These are phyloP conservation scores for Cheilosia vulpina DNA, from an alignment of 2,888 invertebrate genomes.

Conservation along the genomic window DNA sequence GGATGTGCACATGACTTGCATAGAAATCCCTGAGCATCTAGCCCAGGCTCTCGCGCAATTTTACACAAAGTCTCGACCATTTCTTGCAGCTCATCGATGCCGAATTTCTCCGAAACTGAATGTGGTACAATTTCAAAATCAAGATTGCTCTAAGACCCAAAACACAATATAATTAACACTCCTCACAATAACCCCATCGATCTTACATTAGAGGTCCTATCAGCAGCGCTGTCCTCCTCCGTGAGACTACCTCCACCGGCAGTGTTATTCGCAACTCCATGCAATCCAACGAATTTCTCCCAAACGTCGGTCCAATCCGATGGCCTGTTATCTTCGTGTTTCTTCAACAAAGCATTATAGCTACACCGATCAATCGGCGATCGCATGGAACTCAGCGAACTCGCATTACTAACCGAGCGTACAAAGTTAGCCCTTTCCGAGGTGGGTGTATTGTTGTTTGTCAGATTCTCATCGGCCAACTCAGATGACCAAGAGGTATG, in stretches of 20 bases:
- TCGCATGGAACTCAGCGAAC: constrained; percentile 78
- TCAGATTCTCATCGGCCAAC: constrained; percentile 58
- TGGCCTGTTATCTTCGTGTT: constrained; percentile 81
- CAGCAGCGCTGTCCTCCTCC: constrained; percentile 40
- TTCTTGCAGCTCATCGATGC: constrained; percentile 85
- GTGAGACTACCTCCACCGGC: constrained; percentile 1
- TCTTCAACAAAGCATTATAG: constrained; percentile 81
- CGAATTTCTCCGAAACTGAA: constrained; percentile 85
- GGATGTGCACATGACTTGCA: constrained; percentile 87
- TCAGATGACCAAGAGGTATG: constrained; percentile 82
- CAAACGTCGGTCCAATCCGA: constrained; percentile 86
- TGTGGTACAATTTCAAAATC: constrained; percentile 86
- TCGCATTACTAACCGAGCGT: constrained; percentile 81
- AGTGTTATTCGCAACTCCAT: constrained; percentile 44
- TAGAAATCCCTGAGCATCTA: constrained; percentile 94
- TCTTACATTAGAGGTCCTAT: constrained; percentile 43
- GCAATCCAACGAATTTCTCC: constrained; percentile 80
- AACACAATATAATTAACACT: not conserved
- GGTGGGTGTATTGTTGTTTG: constrained; percentile 58
- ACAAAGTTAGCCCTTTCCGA: constrained; percentile 74
- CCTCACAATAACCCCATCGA: too few species aligned
- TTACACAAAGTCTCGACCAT: constrained; percentile 88
- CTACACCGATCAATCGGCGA: constrained; percentile 81
- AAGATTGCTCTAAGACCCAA: constrained; percentile 81
- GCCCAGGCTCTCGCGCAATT: constrained; percentile 90